Evolutionary conservation across 2,888 invertebrate genomes (phyloP).

Genomic region (Ceraclea dissimilis): DNA sequence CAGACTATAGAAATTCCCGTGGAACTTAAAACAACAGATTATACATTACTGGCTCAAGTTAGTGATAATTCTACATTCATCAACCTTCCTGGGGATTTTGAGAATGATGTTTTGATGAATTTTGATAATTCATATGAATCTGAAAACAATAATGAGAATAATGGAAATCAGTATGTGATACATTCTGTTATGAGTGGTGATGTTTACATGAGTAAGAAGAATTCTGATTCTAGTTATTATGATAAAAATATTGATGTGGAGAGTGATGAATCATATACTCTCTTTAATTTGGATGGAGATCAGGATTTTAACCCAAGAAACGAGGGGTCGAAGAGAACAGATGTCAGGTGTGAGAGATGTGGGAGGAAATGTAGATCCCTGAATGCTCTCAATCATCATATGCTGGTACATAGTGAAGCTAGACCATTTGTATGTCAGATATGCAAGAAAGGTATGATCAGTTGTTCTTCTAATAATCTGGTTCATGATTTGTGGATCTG

Average conservation of each 20-base stretch:
- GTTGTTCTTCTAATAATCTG: too few species aligned
- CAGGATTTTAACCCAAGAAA: slow-evolving; percentile 3
- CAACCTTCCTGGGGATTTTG: slow-evolving; percentile 8
- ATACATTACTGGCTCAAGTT: slow-evolving; percentile 11
- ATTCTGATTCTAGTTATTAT: slow-evolving; percentile 7
- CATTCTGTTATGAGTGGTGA: slow-evolving; percentile 16
- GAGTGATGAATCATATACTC: slow-evolving; percentile 15
- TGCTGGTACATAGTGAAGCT: slow-evolving; percentile 25
- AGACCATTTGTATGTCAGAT: slow-evolving; percentile 23
- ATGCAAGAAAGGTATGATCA: slow-evolving; percentile 24
- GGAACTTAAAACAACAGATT: slow-evolving; percentile 8
- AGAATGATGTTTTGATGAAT: slow-evolving; percentile 10
- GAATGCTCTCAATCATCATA: slow-evolving; percentile 24
- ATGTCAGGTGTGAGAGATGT: slow-evolving; percentile 18
- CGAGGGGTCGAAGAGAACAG: slow-evolving; percentile 7
- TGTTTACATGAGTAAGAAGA: slow-evolving; percentile 7
- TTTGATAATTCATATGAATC: neutral
- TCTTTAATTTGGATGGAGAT: slow-evolving; percentile 12
- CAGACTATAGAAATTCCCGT: slow-evolving; percentile 9
- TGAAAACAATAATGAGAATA: slow-evolving; percentile 8
- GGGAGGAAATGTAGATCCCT: slow-evolving; percentile 20
- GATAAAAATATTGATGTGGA: slow-evolving; percentile 7
- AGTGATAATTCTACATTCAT: slow-evolving; percentile 11
- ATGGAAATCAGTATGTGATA: slow-evolving; percentile 2
- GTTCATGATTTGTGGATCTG: too few species aligned